Base-by-base conservation (phyloP, 2,888 invertebrate genomes). In the Drosophila imparisetae region DNA sequence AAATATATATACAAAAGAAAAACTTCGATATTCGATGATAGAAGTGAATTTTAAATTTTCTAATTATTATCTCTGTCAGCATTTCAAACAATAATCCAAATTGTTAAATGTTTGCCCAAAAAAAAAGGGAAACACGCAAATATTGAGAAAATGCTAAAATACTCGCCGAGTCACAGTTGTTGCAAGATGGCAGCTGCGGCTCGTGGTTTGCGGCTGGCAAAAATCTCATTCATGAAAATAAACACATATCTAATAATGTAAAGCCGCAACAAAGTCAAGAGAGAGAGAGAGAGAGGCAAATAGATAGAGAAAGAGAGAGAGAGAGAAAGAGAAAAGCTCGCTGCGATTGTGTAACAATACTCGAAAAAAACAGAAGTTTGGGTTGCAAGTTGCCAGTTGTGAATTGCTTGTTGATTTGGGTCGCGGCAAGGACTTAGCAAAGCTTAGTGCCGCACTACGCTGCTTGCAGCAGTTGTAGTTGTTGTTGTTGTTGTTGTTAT, bases 361-460 rank as follows among this genome's bases (percentile, higher is more conserved):
- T 21, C 8, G 52, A 55, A 30, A 27, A 27, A 36, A 21, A 57
- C 10, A 66, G 29, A 36, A 38, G 49, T 58, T 57, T 50, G 1
- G 15, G 40, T 42, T 48, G 40, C 42, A 60, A 69, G 57, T 54
- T 63, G 63, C 65, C 45, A 24, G 50, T 48, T 42, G 36, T 36
- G 55, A 65, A 48, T 58, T 63, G 65, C 65, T 42, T 80, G 75
- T 78, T 85, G 89, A 86, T 85, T 83, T 88, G 89, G 89, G 84
- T 88, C 81, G 74, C 65, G 72, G 86, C 86, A 70, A 81, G 84
- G 84, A 88, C 85, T 85, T 86, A 80, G 80, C 74, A 42, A 55
- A 77, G 84, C 84, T 86, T 83, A 80, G 74, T 76, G 73, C 50
- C 6, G 30, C 30, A 53, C 54, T 40, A 48, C 21, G 21, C 45